phyloP scores from a whole-genome alignment of 1,140 invertebrate species.

The Scaptomyza hsui region DNA sequence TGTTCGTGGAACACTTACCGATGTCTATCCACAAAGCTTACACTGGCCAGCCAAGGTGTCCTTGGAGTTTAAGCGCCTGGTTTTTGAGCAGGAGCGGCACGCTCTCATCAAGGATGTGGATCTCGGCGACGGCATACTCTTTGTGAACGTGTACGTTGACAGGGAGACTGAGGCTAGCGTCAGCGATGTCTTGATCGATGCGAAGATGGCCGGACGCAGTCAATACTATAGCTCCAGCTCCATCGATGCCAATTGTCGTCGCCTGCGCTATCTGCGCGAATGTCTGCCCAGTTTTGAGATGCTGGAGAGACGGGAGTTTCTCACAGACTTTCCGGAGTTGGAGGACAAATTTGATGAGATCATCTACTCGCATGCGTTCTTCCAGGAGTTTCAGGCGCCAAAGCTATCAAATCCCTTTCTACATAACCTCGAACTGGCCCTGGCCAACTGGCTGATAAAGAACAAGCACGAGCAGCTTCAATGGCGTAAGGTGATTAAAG shows the following conservation, averaged over 20 bases:
- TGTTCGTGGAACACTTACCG: slow-evolving; percentile 36
- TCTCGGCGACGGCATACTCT: slow-evolving; percentile 7
- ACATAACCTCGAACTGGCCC: slow-evolving; percentile 3
- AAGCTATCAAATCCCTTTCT: background rate
- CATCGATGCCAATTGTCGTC: slow-evolving; percentile 8
- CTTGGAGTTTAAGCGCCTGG: background rate
- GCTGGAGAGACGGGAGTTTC: slow-evolving; percentile 12
- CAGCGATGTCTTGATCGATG: slow-evolving; percentile 17
- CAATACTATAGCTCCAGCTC: background rate
- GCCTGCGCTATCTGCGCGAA: slow-evolving; percentile 52
- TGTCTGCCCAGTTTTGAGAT: slow-evolving; percentile 25
- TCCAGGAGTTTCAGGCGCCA: slow-evolving; percentile 14
- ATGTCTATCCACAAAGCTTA: slow-evolving; percentile 32
- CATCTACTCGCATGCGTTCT: slow-evolving; percentile 26
- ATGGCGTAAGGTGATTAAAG: background rate
- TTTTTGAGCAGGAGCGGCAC: background rate
- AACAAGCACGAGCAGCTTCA: background rate
- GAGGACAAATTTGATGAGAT: slow-evolving; percentile 16
- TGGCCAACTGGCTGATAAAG: slow-evolving; percentile 34
- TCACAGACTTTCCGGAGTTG: too few relatives aligned
- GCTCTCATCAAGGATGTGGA: slow-evolving; percentile 36
- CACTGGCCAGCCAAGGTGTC: slow-evolving; percentile 31
- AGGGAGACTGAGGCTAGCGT: background rate
- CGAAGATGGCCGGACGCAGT: slow-evolving; percentile 33
- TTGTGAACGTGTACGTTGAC: slow-evolving; percentile 15